Conservation (phyloP, 2,113 vertebrate species). For the Tringa solitaria region DNA sequence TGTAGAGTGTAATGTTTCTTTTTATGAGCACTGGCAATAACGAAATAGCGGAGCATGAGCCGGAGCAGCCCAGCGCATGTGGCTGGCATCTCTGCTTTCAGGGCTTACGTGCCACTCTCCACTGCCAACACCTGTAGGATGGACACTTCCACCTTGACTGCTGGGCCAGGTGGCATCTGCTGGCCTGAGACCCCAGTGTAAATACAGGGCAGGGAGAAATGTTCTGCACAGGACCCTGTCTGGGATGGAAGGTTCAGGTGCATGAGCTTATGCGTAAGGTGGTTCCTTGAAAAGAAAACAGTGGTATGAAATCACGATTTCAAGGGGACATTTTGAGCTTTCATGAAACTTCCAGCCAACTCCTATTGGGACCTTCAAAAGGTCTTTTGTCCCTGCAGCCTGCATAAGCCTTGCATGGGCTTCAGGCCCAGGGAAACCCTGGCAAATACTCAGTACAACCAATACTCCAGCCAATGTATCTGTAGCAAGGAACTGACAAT, state of each 20-base stretch:
- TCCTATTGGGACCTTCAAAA: background rate
- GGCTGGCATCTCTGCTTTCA: background rate
- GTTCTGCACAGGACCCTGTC: background rate
- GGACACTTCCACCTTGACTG: accelerated
- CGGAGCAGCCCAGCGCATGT: accelerated
- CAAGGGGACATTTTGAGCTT: background rate
- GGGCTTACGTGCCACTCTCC: accelerated
- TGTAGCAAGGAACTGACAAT: background rate
- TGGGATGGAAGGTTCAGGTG: accelerated
- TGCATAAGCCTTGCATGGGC: background rate
- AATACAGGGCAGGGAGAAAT: background rate
- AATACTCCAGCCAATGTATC: background rate
- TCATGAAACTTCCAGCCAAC: background rate
- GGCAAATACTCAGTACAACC: background rate
- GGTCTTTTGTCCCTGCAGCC: background rate
- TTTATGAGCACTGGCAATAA: background rate
- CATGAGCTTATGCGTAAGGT: accelerated
- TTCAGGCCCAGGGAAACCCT: background rate
- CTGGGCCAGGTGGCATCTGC: background rate
- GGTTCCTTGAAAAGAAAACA: background rate
- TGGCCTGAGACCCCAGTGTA: accelerated
- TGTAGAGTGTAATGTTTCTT: background rate
- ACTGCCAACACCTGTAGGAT: accelerated
- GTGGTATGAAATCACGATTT: background rate
- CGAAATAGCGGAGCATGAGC: background rate